phyloP scores from a whole-genome alignment of 1,140 invertebrate species.

The Pachyrhynchus sulphureomaculatus region DNA sequence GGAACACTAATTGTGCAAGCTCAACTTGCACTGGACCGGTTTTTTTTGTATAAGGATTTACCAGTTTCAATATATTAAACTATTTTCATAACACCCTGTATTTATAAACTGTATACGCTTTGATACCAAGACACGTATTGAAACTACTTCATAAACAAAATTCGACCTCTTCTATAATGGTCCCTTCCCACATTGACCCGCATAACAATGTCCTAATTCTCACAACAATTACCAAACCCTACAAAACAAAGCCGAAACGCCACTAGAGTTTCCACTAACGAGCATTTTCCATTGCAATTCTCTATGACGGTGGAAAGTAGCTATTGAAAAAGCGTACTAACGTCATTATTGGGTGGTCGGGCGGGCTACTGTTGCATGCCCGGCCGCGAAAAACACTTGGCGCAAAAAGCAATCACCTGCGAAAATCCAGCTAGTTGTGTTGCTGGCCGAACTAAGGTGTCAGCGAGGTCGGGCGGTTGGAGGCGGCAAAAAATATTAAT shows the following conservation, averaged over 20 bases:
- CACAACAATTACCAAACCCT: conserved; percentile 11
- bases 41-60: no score
- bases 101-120: no score
- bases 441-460: background rate
- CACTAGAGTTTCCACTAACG: conserved; percentile 18
- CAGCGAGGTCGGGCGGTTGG: background rate
- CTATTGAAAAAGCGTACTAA: conserved; percentile 13
- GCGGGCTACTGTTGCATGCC: conserved; percentile 9
- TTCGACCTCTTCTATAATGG: no score
- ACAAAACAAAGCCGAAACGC: conserved; percentile 15
- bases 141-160: no score
- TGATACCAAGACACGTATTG: no score
- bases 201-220: conserved; percentile 13
- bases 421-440: background rate
- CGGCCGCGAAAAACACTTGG: background rate
- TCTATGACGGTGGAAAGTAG: conserved; percentile 5
- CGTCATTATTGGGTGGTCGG: no score
- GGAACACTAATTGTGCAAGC: no score
- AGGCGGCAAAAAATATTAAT: no score
- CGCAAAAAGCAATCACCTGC: background rate
- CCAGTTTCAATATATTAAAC: no score
- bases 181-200: no score
- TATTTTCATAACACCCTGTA: no score
- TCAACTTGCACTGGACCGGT: no score
- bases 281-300: conserved; percentile 8